These are phyloP conservation scores for Actinia equina DNA, from an alignment of 64 coral and sea anemone species.

Conservation along the genomic window DNA sequence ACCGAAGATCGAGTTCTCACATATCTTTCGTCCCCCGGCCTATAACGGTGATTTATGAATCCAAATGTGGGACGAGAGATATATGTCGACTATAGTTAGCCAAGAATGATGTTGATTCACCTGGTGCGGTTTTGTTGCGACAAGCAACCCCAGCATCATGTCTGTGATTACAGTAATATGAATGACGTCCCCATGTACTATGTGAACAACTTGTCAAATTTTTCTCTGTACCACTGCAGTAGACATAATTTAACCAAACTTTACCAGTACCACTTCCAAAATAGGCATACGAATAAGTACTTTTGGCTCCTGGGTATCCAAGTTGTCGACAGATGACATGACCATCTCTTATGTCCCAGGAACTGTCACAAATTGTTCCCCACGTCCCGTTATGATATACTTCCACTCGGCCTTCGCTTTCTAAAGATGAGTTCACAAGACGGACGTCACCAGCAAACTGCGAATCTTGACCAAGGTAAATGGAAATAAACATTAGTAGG, in stretches of 20 bases:
- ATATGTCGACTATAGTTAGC: too few species aligned
- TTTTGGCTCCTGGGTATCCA: background rate
- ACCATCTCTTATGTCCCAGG: background rate
- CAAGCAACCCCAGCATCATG: conserved; percentile 10
- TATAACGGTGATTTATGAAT: too few species aligned
- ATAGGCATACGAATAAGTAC: background rate
- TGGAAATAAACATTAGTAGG: background rate
- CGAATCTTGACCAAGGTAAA: background rate
- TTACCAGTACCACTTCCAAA: conserved; percentile 5
- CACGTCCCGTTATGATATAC: background rate
- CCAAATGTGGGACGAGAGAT: too few species aligned
- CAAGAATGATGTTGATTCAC: background rate
- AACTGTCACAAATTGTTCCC: background rate
- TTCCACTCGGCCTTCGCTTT: background rate
- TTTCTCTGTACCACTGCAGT: background rate
- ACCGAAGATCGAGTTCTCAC: too few species aligned
- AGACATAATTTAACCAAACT: background rate
- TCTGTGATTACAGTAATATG: background rate
- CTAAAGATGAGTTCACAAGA: background rate
- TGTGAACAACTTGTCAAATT: background rate
- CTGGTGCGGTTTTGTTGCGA: background rate
- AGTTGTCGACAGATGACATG: background rate
- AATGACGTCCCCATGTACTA: background rate
- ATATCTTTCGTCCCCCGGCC: too few species aligned
- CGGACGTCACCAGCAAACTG: background rate